These are phyloP conservation scores for Andrena chrysosceles DNA, from an alignment of 2,888 invertebrate species.

Conservation along the genomic window DNA sequence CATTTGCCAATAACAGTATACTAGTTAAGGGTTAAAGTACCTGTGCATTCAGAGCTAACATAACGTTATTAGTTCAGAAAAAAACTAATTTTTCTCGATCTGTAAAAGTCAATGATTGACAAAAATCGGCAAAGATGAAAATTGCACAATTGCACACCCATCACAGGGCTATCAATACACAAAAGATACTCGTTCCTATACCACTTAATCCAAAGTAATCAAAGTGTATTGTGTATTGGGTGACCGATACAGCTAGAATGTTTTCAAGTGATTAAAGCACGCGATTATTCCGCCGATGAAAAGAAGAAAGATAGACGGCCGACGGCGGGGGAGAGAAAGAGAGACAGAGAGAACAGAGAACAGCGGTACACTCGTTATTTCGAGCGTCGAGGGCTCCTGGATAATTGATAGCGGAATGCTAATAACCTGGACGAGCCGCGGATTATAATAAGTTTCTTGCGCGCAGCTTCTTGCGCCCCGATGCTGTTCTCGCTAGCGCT, in stretches of 20 bases:
- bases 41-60: too few relatives aligned
- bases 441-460: conserved; percentile 82
- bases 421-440: conserved; percentile 82
- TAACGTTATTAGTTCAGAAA: too few relatives aligned
- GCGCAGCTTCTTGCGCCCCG: conserved; percentile 64
- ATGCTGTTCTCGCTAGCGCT: conserved; percentile 48
- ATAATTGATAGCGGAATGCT: conserved; percentile 84
- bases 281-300: conserved; percentile 32
- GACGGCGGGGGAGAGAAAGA: background rate
- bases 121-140: too few relatives aligned
- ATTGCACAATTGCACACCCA: too few relatives aligned
- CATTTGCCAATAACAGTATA: too few relatives aligned
- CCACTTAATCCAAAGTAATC: background rate
- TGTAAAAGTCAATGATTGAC: too few relatives aligned
- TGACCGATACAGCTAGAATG: conserved; percentile 8
- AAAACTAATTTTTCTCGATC: too few relatives aligned
- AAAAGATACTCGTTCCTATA: background rate
- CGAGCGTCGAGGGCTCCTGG: conserved; percentile 59
- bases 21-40: too few relatives aligned
- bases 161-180: too few relatives aligned
- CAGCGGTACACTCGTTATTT: conserved; percentile 44
- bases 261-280: conserved; percentile 39
- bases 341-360: background rate
- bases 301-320: conserved; percentile 31
- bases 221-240: conserved; percentile 1